phyloP scores from a whole-genome alignment of 2,888 invertebrate species.

The Endotricha flammealis region DNA sequence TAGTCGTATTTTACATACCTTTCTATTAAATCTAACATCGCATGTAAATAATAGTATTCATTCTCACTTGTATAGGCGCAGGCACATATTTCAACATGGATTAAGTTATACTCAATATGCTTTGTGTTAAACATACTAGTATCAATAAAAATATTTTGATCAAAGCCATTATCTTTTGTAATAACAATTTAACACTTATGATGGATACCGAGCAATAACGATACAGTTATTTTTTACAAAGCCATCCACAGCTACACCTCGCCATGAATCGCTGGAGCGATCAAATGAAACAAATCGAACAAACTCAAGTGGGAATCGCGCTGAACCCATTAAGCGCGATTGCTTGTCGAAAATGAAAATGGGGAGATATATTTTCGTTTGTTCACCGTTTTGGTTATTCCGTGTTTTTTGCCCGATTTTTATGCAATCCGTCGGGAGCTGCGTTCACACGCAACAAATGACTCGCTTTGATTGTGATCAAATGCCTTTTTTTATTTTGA shows the following conservation, averaged over 20 bases:
- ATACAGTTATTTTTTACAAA: conserved; percentile 21
- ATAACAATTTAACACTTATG: conserved; percentile 5
- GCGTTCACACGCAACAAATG: conserved; percentile 64
- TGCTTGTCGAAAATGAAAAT: conserved; percentile 75
- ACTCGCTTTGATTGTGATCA: conserved; percentile 57
- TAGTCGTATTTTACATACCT: too few species aligned
- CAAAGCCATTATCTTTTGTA: not conserved
- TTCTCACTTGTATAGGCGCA: too few species aligned
- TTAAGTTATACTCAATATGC: too few species aligned
- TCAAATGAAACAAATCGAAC: conserved; percentile 68
- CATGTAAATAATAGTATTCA: too few species aligned
- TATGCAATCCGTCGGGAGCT: conserved; percentile 60
- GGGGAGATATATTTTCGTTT: conserved; percentile 67
- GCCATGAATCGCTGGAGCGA: conserved; percentile 49
- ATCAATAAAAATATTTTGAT: not conserved
- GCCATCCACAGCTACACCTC: conserved; percentile 36
- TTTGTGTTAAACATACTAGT: too few species aligned
- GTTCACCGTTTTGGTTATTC: conserved; percentile 47
- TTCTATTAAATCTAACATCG: too few species aligned
- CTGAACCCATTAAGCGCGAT: conserved; percentile 69
- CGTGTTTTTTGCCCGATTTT: conserved; percentile 62
- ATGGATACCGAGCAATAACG: conserved; percentile 1
- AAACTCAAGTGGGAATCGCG: conserved; percentile 70
- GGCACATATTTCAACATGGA: too few species aligned
- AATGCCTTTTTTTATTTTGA: conserved; percentile 22